Evolutionary conservation across 2,113 vertebrate genomes (phyloP).

Genomic region (Rhegmatorhina hoffmannsi): DNA sequence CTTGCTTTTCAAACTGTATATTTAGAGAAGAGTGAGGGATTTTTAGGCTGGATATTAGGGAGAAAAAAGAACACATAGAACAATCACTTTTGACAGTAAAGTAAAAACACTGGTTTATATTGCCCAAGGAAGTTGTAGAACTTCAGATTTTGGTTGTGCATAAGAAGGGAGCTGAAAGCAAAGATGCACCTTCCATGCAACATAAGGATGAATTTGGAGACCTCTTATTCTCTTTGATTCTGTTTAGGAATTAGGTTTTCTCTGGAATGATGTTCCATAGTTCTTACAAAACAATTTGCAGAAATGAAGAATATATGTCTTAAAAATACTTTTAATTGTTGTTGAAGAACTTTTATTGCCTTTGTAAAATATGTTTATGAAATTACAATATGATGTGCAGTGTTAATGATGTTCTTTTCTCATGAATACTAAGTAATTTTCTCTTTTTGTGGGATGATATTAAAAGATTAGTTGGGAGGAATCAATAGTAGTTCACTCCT

Average conservation of each 20-base stretch:
- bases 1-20: neutral
- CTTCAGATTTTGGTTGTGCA: neutral
- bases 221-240: neutral
- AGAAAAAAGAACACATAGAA: neutral
- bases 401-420: constrained; percentile 18
- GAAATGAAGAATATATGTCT: constrained; percentile 37
- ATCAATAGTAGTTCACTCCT: neutral
- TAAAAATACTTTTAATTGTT: constrained; percentile 20
- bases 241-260: neutral
- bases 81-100: neutral
- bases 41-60: neutral
- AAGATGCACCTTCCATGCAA: neutral
- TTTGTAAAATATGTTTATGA: neutral
- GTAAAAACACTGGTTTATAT: neutral
- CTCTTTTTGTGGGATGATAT: constrained; percentile 2
- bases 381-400: neutral
- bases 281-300: constrained; percentile 18
- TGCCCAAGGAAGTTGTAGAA: neutral
- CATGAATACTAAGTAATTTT: constrained; percentile 27
- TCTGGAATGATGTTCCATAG: neutral
- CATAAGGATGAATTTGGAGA: neutral
- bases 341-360: constrained; percentile 12
- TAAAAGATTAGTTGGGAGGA: constrained; percentile 24
- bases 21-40: neutral
- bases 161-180: neutral